Conservation (phyloP, 2,888 invertebrate genomes). For the Osmoderma eremita region DNA sequence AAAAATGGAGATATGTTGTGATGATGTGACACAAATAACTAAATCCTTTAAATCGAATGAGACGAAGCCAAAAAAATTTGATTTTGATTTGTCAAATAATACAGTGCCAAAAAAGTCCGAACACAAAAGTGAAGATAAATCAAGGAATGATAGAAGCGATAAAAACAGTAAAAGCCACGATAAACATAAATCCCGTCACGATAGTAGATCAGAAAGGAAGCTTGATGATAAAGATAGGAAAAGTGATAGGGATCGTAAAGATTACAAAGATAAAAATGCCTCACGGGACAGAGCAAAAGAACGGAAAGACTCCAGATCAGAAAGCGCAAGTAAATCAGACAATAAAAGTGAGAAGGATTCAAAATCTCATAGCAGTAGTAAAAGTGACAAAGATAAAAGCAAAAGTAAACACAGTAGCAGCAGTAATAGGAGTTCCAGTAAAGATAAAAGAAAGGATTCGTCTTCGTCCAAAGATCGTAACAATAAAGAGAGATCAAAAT, state of each 20-base stretch:
- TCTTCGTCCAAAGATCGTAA: slow-evolving; percentile 45
- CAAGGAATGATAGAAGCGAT: slow-evolving; percentile 37
- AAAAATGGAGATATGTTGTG: slow-evolving; percentile 60
- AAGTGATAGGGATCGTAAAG: slow-evolving; percentile 48
- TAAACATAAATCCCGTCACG: slow-evolving; percentile 51
- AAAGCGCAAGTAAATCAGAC: slow-evolving; percentile 56
- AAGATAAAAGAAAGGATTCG: slow-evolving; percentile 52
- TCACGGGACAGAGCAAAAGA: slow-evolving; percentile 45
- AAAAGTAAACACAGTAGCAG: slow-evolving; percentile 50
- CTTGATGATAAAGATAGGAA: slow-evolving; percentile 7
- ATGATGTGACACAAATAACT: slow-evolving; percentile 50
- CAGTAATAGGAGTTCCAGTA: slow-evolving; percentile 52
- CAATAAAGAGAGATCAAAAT: slow-evolving; percentile 41
- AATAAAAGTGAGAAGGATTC: slow-evolving; percentile 51
- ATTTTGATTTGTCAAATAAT: slow-evolving; percentile 37
- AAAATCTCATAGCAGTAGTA: slow-evolving; percentile 52
- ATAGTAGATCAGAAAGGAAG: slow-evolving; percentile 53
- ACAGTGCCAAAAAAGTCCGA: slow-evolving; percentile 40
- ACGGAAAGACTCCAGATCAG: slow-evolving; percentile 47
- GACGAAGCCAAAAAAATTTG: slow-evolving; percentile 37
- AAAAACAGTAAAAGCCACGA: slow-evolving; percentile 61
- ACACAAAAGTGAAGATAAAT: slow-evolving; percentile 45
- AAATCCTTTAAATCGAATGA: slow-evolving; percentile 39
- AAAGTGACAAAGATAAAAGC: slow-evolving; percentile 46
- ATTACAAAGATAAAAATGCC: slow-evolving; percentile 51